Percentiles rank a stretch among this genome's conserved stretches.
Conservation (phyloP, 1,140 invertebrate species). For the Scaptodrosophila lebanonensis region DNA sequence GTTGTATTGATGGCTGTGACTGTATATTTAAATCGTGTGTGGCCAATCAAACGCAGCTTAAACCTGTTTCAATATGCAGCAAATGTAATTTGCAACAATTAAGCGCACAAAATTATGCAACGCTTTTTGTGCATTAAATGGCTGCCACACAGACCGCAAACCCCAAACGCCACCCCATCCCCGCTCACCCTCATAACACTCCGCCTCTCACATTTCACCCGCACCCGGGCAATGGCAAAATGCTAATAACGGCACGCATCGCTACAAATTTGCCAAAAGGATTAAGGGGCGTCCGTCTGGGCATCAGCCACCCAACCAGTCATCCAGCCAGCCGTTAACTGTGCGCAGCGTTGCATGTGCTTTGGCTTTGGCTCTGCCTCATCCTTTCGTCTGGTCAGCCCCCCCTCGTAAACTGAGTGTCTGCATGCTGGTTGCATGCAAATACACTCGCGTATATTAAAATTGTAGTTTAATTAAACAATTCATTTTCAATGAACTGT, state of each 20-base stretch:
- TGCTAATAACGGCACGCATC: conserved; percentile 2
- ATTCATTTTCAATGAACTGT: conserved; percentile 29
- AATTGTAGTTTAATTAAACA: conserved; percentile 35
- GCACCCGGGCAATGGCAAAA: background rate
- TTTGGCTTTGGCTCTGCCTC: background rate
- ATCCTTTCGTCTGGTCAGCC: background rate
- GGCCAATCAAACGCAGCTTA: conserved; percentile 48
- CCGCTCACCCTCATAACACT: no score
- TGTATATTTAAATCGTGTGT: conserved; percentile 20
- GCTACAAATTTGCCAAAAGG: conserved; percentile 1
- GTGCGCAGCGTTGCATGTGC: background rate
- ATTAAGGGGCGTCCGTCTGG: conserved; percentile 7
- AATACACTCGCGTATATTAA: conserved; percentile 4
- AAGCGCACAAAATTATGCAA: conserved; percentile 44
- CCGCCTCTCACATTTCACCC: no score
- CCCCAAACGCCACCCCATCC: background rate
- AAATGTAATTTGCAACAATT: no score
- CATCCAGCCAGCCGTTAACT: no score
- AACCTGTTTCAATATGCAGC: conserved; percentile 3
- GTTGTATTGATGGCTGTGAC: no score
- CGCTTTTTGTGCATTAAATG: conserved; percentile 15
- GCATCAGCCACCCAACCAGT: background rate
- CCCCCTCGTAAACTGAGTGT: no score
- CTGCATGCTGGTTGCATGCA: background rate
- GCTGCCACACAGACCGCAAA: background rate